These are phyloP conservation scores for Leptocoma aspasia DNA, from an alignment of 2,113 vertebrate species.

Conservation along the genomic window DNA sequence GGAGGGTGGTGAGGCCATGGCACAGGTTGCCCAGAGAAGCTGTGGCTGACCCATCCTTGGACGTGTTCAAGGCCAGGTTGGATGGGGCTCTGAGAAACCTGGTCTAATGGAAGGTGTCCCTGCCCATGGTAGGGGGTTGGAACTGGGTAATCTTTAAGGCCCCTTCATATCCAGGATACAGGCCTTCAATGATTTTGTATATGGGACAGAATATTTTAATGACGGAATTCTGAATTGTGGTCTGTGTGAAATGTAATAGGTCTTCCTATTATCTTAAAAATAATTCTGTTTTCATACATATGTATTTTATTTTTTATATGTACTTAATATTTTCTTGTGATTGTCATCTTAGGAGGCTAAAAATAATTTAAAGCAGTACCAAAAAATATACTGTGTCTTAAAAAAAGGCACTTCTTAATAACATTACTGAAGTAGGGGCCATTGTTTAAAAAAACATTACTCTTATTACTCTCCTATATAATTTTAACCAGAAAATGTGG, in stretches of 20 bases:
- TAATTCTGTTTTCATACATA: not conserved
- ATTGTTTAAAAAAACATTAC: not conserved
- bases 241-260: not conserved
- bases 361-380: not conserved
- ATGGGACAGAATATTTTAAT: not conserved
- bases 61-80: not conserved
- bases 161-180: rapidly evolving
- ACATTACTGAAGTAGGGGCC: not conserved
- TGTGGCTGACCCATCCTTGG: not conserved
- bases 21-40: rapidly evolving
- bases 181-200: not conserved
- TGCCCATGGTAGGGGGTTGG: rapidly evolving
- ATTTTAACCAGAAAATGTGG: not conserved
- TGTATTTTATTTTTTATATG: not conserved
- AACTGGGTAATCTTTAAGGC: not conserved
- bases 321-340: not conserved
- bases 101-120: rapidly evolving
- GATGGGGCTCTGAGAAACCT: not conserved
- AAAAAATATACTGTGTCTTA: not conserved
- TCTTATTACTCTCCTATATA: not conserved
- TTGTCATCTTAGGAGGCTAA: not conserved
- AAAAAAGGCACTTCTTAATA: not conserved
- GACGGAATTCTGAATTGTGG: not conserved
- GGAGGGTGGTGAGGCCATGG: rapidly evolving
- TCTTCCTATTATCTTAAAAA: not conserved